These are phyloP conservation scores for Danio aesculapii DNA, from an alignment of 2,797 vertebrate species.

Conservation along the genomic window DNA sequence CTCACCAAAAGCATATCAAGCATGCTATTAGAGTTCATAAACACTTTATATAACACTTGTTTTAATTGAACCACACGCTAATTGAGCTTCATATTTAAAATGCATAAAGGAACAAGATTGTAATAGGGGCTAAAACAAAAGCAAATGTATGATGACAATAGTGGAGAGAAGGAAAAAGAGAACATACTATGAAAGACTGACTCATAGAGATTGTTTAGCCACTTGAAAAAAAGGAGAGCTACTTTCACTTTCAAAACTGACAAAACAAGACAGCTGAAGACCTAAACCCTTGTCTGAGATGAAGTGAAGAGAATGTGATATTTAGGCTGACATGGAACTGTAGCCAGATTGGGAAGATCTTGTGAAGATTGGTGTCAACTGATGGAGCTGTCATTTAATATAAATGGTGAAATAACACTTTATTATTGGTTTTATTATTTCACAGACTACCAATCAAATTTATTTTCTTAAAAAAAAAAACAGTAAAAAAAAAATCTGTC, in stretches of 20 bases:
- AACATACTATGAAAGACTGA: not conserved
- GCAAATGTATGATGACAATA: not conserved
- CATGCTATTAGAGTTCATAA: constrained; percentile 22
- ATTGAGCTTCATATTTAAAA: constrained; percentile 18
- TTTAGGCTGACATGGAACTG: not conserved
- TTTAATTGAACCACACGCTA: constrained; percentile 17
- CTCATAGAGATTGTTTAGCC: constrained; percentile 16
- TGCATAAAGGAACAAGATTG: constrained; percentile 5
- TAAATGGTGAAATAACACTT: not conserved
- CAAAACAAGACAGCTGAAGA: constrained; percentile 14
- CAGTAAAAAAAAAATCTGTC: not conserved
- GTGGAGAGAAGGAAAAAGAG: not conserved
- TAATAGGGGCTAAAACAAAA: not conserved
- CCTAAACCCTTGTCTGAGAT: not conserved
- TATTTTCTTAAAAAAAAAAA: not conserved
- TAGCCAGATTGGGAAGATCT: not conserved
- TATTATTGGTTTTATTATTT: not conserved
- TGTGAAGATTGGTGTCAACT: too few species aligned
- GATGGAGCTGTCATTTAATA: not conserved
- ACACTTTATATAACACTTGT: constrained; percentile 24
- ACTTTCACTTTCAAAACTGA: constrained; percentile 36
- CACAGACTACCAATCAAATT: not conserved
- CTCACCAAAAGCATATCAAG: constrained; percentile 22
- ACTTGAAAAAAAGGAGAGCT: not conserved
- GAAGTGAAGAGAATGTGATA: not conserved